Evolutionary conservation across 2,888 invertebrate species (phyloP), one percentile per base, ranked within the genome.

Genomic region (Sturmia bella): DNA sequence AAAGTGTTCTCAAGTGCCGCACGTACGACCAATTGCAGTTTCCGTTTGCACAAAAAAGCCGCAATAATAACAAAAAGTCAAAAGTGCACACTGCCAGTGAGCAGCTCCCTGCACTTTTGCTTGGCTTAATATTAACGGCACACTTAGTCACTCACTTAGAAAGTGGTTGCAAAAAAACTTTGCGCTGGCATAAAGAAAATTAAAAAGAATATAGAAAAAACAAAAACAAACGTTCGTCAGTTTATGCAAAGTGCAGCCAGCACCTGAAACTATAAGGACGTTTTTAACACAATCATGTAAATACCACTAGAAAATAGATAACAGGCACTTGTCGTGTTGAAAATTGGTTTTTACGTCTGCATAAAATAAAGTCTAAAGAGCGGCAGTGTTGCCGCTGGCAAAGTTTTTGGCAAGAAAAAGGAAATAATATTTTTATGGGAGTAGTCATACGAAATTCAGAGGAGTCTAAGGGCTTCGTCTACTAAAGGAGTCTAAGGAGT

Each of bases 241-340:
- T 56, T 74, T 63, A 63, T 56, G 48, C 63, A 54, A 68, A 74
- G 68, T 74, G 79, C 68, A 68, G 52, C 56, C 56, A 0, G 79
- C 68, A 68, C 59, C 56, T 61, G 1, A 45, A 57, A 69, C 19
- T 15, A 45, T 17, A 32, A 32, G 4, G 21, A 39, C n/a, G 21
- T 21, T 56, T 56, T 79, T 73, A 74, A 50, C 48, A 63, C 63
- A 79, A 69, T 69, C 68, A 79, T 61, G 63, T 57, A 45, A n/a
- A 32, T 17, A 32, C 32, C 7, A 54, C 45, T 45, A 17, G 13
- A 41, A 52, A 41, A 13, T 17, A 54, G 32, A 54, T 39, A 43
- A 45, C 45, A 12, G 45, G 21, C 54, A 37, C 32, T 57, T 69
- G 19, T 17, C 19, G 32, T 32, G 45, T 27, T 64, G 19, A 27